Base-by-base conservation (phyloP, 2,797 vertebrate genomes). In the Tympanoctomys barrerae region DNA sequence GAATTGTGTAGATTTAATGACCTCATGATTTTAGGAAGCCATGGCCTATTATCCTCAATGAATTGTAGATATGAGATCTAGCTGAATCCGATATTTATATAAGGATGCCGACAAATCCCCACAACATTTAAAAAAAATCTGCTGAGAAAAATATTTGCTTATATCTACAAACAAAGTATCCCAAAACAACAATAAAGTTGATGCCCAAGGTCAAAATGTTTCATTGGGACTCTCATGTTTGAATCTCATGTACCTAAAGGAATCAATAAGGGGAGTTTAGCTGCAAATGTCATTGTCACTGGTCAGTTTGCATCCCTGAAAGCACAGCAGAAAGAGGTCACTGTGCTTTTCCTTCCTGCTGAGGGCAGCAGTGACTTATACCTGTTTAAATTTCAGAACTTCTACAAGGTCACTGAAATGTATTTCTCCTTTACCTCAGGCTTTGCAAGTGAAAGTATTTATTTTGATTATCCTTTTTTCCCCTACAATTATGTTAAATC, bases 201-300 rank as follows among this genome's bases (percentile, higher is more conserved):
- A 7, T 1, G 5, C 33, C 5, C 81, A n/a, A n/a, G 2, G 0
- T 3, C 64, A 73, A 73, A 61, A 8, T 16, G 57, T 4, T 16
- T 71, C 16, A 7, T 70, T 83, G 39, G n/a, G 54, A 5, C 68
- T 1, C 5, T 16, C 0, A 16, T 59, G 7, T 28, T n/a, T 79
- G 22, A 26, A 16, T 33, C 2, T 26, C 18, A 75, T 57, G 68
- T 75, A 26, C 24, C 24, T 46, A 4, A 14, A 46, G 4, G 16
- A n/a, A 31, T 36, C 33, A 52, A 4, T 31, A 46, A 52, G 9
- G 8, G 31, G 10, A 85, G 7, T 0, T 2, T 8, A 31, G 1
- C 36, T 80, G 49, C 36, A 71, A 39, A 80, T 14, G 16, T 46
- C 7, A 1, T n/a, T 18, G 22, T 24, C 36, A 10, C 2, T 24